Evolutionary conservation across 2,113 vertebrate species (phyloP).

Genomic region (Myiozetetes cayanensis): DNA sequence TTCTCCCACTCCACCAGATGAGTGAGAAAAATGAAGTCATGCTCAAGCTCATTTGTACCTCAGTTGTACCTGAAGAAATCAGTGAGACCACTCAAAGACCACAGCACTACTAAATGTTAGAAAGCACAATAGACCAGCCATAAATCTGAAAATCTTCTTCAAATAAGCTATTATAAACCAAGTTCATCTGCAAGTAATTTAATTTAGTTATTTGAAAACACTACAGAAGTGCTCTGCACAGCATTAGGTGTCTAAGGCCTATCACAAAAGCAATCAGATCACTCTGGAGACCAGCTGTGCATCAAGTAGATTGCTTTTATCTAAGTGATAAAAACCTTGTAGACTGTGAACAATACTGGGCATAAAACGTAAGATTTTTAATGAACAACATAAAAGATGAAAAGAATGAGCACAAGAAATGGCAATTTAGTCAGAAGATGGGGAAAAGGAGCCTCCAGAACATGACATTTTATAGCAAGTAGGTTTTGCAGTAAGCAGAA

Average conservation of each 20-base stretch:
- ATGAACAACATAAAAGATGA: constrained; percentile 66
- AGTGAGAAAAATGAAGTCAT: background rate
- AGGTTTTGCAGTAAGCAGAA: constrained; percentile 25
- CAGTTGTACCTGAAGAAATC: background rate
- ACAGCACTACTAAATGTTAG: background rate
- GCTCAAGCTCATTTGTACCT: background rate
- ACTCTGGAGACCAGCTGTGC: constrained; percentile 59
- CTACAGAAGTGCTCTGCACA: background rate
- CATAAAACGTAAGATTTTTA: constrained; percentile 64
- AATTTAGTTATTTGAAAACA: constrained; percentile 50
- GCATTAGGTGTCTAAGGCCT: constrained; percentile 41
- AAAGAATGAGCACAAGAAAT: constrained; percentile 31
- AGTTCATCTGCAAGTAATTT: constrained; percentile 38
- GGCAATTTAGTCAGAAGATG: constrained; percentile 18
- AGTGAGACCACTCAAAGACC: background rate
- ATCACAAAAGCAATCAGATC: constrained; percentile 63
- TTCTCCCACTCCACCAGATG: background rate
- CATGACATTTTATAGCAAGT: constrained; percentile 26
- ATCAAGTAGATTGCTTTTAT: constrained; percentile 68
- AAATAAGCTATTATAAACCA: background rate
- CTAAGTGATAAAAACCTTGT: constrained; percentile 71
- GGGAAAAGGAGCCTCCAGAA: constrained; percentile 6
- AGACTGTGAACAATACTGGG: constrained; percentile 63
- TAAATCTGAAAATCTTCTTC: constrained; percentile 12
- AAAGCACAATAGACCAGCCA: background rate